These are phyloP conservation scores for Lissonota sp. DNA, from an alignment of 2,888 invertebrate genomes.

Conservation along the genomic window DNA sequence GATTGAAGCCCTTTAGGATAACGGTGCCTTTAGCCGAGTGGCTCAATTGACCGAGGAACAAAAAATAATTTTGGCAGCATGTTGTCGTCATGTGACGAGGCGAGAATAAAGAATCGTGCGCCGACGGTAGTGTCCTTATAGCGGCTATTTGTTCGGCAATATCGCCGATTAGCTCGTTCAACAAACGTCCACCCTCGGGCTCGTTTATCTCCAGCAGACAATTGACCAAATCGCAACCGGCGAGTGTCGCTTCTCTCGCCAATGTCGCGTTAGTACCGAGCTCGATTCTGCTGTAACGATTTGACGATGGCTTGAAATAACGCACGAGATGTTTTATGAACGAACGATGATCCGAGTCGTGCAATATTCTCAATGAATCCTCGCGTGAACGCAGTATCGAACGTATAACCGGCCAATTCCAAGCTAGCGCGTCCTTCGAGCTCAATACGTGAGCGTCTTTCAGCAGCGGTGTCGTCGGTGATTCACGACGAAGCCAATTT, in stretches of 20 bases:
- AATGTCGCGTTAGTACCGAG: conserved; percentile 85
- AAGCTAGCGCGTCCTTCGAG: conserved; percentile 91
- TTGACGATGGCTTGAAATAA: conserved; percentile 94
- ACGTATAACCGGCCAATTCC: conserved; percentile 97
- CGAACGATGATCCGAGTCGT: conserved; percentile 87
- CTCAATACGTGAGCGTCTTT: conserved; percentile 93
- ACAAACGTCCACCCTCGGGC: conserved; percentile 88
- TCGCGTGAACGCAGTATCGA: conserved; percentile 84
- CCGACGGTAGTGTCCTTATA: conserved; percentile 89
- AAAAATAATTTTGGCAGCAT: conserved; percentile 97
- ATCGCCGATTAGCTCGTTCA: conserved; percentile 92
- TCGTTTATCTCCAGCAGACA: conserved; percentile 89
- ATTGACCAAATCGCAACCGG: conserved; percentile 90
- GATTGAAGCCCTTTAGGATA: conserved; percentile 87
- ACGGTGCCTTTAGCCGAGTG: conserved; percentile 88
- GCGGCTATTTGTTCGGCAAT: conserved; percentile 90
- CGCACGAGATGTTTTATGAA: conserved; percentile 92
- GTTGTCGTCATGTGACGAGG: conserved; percentile 95
- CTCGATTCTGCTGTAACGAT: conserved; percentile 94
- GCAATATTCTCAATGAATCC: conserved; percentile 86
- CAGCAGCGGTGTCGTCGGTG: conserved; percentile 83
- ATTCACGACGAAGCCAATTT: conserved; percentile 80
- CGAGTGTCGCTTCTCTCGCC: conserved; percentile 88
- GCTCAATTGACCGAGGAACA: conserved; percentile 95
- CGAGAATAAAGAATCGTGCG: conserved; percentile 94